phyloP scores from a whole-genome alignment of 2,888 invertebrate genomes.

The Lysandra coridon region DNA sequence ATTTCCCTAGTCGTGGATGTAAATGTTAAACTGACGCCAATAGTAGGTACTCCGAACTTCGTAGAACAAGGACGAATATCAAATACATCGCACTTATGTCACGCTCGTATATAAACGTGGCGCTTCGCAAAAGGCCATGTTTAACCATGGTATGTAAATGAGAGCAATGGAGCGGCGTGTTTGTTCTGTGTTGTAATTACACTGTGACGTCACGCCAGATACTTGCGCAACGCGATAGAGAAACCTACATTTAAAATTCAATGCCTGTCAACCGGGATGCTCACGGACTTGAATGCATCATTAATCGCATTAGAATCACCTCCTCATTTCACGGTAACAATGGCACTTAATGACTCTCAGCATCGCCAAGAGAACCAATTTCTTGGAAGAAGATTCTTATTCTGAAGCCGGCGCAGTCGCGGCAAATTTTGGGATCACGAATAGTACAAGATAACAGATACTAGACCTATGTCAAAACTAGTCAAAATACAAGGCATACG shows the following conservation, averaged over 20 bases:
- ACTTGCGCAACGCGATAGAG: slow-evolving; percentile 44
- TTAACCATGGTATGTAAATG: slow-evolving; percentile 56
- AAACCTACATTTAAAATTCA: slow-evolving; percentile 40
- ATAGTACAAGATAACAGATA: too few species aligned
- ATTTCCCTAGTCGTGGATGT: background rate
- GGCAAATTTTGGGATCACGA: background rate
- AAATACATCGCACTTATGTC: slow-evolving; percentile 7
- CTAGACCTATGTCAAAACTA: too few species aligned
- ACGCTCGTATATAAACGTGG: background rate
- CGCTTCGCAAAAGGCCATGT: slow-evolving; percentile 22
- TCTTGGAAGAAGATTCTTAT: background rate
- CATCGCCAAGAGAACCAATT: background rate
- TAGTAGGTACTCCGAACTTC: background rate
- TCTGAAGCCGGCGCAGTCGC: background rate
- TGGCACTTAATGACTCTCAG: background rate
- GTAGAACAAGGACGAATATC: background rate
- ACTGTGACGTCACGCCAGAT: slow-evolving; percentile 57
- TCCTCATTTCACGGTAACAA: slow-evolving; percentile 13
- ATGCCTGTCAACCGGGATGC: slow-evolving; percentile 30
- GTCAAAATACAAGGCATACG: too few species aligned
- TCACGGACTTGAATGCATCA: slow-evolving; percentile 31
- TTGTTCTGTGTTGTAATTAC: slow-evolving; percentile 65
- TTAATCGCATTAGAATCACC: slow-evolving; percentile 22
- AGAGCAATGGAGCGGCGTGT: slow-evolving; percentile 63
- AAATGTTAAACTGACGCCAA: background rate